These are phyloP conservation scores for Hyles lineata DNA, from an alignment of 2,888 invertebrate species.

Conservation along the genomic window DNA sequence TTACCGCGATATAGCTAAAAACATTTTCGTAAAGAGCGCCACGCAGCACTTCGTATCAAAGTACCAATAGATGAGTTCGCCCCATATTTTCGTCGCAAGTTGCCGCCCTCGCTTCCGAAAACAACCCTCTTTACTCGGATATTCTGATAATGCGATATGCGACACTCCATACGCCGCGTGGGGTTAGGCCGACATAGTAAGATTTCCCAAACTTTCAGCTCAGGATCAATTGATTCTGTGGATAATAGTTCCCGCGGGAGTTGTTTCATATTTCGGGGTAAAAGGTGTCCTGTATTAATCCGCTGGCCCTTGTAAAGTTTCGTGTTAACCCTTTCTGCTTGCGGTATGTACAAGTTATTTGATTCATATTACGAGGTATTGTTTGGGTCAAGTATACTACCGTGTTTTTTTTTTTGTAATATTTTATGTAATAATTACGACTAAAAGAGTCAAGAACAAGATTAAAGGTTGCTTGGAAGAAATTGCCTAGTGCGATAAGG, in stretches of 20 bases:
- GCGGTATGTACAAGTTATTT: background rate
- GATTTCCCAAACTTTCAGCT: constrained; percentile 4
- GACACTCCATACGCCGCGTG: constrained; percentile 47
- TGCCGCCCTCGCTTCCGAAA: constrained; percentile 38
- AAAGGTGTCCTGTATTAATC: constrained; percentile 9
- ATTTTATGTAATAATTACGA: too few relatives aligned
- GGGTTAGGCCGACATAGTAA: constrained; percentile 27
- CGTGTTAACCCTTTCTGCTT: background rate
- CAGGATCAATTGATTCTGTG: constrained; percentile 19
- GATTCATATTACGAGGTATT: background rate
- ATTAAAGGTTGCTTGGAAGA: too few relatives aligned
- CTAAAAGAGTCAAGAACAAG: too few relatives aligned
- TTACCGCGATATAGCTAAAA: background rate
- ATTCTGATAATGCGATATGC: constrained; percentile 59
- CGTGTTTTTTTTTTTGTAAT: too few relatives aligned
- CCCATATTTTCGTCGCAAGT: constrained; percentile 34
- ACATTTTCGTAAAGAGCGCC: constrained; percentile 3
- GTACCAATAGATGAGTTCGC: background rate
- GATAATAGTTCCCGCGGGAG: constrained; percentile 16
- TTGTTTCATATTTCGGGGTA: constrained; percentile 23
- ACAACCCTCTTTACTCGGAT: constrained; percentile 41
- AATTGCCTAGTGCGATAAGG: too few relatives aligned
- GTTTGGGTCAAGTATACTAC: background rate
- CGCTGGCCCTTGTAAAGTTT: background rate
- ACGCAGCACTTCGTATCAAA: constrained; percentile 8